Evolutionary conservation across 2,113 vertebrate species (phyloP).

Genomic region (Notechis scutatus): DNA sequence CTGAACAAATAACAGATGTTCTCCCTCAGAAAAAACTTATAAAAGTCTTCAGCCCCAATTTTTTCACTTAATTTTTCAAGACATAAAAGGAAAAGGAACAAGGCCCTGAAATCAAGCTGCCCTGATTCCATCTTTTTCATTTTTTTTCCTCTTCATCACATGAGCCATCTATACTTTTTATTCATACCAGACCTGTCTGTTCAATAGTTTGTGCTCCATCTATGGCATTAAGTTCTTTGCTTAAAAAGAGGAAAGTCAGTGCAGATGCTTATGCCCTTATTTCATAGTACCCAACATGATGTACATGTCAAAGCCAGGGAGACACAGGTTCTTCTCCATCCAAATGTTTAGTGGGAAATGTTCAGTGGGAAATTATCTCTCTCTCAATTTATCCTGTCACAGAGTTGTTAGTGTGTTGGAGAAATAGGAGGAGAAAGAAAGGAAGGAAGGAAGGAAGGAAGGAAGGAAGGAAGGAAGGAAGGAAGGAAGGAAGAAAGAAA

Average conservation of each 20-base stretch:
- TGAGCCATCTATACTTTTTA: not conserved
- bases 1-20: not conserved
- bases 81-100: not conserved
- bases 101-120: not conserved
- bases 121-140: not conserved
- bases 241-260: not conserved
- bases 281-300: not conserved
- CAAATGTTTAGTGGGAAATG: not conserved
- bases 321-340: not conserved
- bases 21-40: not conserved
- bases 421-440: not conserved
- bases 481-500: no score
- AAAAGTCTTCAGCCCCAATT: not conserved
- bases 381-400: not conserved
- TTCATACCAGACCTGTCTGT: not conserved
- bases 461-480: no score
- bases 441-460: no score
- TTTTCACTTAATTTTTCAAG: not conserved
- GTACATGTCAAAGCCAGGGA: not conserved
- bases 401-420: not conserved
- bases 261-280: not conserved
- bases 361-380: not conserved
- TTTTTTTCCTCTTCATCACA: not conserved
- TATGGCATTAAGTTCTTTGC: not conserved
- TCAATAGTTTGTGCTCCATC: not conserved